Evolutionary conservation across 2,888 invertebrate genomes (phyloP).

Genomic region (Diplazon laetatorius): DNA sequence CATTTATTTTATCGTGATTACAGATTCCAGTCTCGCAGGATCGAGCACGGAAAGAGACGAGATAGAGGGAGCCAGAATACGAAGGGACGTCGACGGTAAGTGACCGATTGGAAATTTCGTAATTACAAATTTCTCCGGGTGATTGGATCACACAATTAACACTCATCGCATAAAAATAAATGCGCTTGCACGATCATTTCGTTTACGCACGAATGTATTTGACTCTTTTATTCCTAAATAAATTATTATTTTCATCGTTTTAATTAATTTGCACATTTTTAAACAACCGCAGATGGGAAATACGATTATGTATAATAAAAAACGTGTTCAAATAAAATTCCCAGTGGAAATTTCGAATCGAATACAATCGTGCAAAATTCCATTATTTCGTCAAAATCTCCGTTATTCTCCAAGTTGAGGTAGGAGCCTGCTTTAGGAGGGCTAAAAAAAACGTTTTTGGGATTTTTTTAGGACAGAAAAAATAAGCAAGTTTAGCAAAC

Average conservation of each 20-base stretch:
- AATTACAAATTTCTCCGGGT: conserved; percentile 39
- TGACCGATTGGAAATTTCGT: conserved; percentile 21
- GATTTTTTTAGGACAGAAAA: too few relatives aligned
- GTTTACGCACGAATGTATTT: conserved; percentile 59
- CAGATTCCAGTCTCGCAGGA: conserved; percentile 49
- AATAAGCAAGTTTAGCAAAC: too few relatives aligned
- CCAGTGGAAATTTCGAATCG: conserved; percentile 33
- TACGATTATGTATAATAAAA: neutral
- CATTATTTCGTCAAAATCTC: conserved; percentile 53
- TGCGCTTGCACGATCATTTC: conserved; percentile 54
- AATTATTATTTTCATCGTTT: neutral
- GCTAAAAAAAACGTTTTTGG: too few relatives aligned
- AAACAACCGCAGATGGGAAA: neutral
- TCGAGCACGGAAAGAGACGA: conserved; percentile 63
- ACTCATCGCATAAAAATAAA: conserved; percentile 64
- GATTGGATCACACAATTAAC: conserved; percentile 57
- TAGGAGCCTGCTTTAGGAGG: too few relatives aligned
- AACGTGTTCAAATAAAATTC: conserved; percentile 7
- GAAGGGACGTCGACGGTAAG: conserved; percentile 79
- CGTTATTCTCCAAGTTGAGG: conserved; percentile 56
- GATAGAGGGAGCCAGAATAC: conserved; percentile 72
- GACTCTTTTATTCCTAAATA: conserved; percentile 38
- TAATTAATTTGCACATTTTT: neutral
- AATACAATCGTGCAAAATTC: conserved; percentile 47
- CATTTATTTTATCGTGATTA: conserved; percentile 32